These are phyloP conservation scores for Agriopis marginaria DNA, from an alignment of 2,888 invertebrate species.

Conservation along the genomic window DNA sequence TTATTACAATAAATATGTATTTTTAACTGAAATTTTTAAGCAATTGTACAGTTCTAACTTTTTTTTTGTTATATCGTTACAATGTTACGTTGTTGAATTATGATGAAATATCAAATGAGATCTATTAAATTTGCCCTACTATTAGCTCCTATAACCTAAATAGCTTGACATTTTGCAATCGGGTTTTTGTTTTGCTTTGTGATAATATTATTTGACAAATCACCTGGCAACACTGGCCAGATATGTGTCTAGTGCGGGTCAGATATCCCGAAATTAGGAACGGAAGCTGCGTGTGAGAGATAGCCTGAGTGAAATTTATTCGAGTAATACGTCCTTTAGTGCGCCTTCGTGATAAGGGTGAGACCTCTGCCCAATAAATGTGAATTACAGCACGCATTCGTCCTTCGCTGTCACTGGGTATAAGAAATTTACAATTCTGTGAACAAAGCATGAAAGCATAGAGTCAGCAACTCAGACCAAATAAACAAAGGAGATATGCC, in stretches of 20 bases:
- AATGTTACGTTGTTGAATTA: too few species aligned
- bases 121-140: too few species aligned
- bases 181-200: too few species aligned
- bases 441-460: not conserved
- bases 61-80: too few species aligned
- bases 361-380: slow-evolving; percentile 35
- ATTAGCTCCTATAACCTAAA: too few species aligned
- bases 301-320: slow-evolving; percentile 55
- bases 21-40: too few species aligned
- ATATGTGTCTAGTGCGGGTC: slow-evolving; percentile 47
- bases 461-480: not conserved
- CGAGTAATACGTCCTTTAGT: slow-evolving; percentile 40
- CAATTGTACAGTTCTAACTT: too few species aligned
- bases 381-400: slow-evolving; percentile 29
- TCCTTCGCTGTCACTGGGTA: slow-evolving; percentile 6
- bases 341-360: slow-evolving; percentile 37
- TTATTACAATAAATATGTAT: too few species aligned
- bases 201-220: not conserved
- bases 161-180: too few species aligned
- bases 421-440: slow-evolving; percentile 5
- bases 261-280: slow-evolving; percentile 69
- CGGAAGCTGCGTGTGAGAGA: slow-evolving; percentile 61
- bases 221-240: slow-evolving; percentile 19
- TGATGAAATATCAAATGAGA: too few species aligned
- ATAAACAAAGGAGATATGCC: too few species aligned